Evolutionary conservation across 2,113 vertebrate species (phyloP).

Genomic region (human (Homo sapiens)): GRCh38 chr14:26445001-26445500

Average conservation of each 20-base stretch:
- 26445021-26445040: constrained; percentile 97
- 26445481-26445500: constrained; percentile 86
- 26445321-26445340: constrained; percentile 83
- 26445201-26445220: constrained; percentile 83
- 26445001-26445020: constrained; percentile 94
- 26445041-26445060: constrained; percentile 96
- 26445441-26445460: constrained; percentile 82
- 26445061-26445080: constrained; percentile 95
- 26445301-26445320: constrained; percentile 86
- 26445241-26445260: constrained; percentile 87
- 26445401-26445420: constrained; percentile 84
- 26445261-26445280: constrained; percentile 85
- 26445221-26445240: constrained; percentile 84
- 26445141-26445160: constrained; percentile 90
- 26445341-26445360: constrained; percentile 89
- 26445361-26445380: constrained; percentile 87
- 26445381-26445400: constrained; percentile 83
- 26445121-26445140: constrained; percentile 91
- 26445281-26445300: constrained; percentile 86
- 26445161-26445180: constrained; percentile 87
- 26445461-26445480: constrained; percentile 83
- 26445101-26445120: constrained; percentile 91
- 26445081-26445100: constrained; percentile 92
- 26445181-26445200: constrained; percentile 85
- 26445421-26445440: constrained; percentile 83